Base-by-base conservation (phyloP, 2,888 invertebrate species). In the Aleiodes leptofemur region DNA sequence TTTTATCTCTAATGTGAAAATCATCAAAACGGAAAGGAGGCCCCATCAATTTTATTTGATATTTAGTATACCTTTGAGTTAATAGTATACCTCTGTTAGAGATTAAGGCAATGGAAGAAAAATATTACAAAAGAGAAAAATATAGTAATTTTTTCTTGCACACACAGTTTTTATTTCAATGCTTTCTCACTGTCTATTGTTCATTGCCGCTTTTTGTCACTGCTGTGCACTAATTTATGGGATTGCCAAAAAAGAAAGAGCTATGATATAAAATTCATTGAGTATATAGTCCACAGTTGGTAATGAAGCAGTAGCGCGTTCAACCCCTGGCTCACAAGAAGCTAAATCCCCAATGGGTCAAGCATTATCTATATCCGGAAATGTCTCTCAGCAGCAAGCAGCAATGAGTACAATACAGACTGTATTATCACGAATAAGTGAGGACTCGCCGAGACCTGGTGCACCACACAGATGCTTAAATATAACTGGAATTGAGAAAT, bases 401-500 rank as follows among this genome's bases (percentile, higher is more conserved):
- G 76, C 70, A 16, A 48, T 74, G 9, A 77, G 71, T 31, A 79
- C 73, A 34, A 79, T 82, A 56, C 85, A 87, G 72, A 82, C 87
- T 23, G 87, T 87, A 56, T 82, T 90, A 8, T 88, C 90, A 29
- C 86, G 89, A 77, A 92, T 92, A 83, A 92, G 91, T 83, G 92
- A 92, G 82, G 92, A 92, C 82, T 92, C 91, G 1, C 89, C 91
- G 76, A 86, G 83, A 72, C 82, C 84, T 9, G 66, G 76, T 31
- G 76, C 59, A 23, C 77, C 79, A 8, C 86, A 86, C 48, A 92
- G 93, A 84, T 95, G 94, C 86, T 91, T 96, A 50, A 94, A 95
- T 89, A 95, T 96, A 82, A 94, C 95, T 59, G 95, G 95, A 56
- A 95, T 96, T 64, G 95, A 95, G 83, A 94, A 94, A 75, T 95